These are phyloP conservation scores for Erethizon dorsatum DNA, from an alignment of 2,797 vertebrate genomes.

Conservation along the genomic window DNA sequence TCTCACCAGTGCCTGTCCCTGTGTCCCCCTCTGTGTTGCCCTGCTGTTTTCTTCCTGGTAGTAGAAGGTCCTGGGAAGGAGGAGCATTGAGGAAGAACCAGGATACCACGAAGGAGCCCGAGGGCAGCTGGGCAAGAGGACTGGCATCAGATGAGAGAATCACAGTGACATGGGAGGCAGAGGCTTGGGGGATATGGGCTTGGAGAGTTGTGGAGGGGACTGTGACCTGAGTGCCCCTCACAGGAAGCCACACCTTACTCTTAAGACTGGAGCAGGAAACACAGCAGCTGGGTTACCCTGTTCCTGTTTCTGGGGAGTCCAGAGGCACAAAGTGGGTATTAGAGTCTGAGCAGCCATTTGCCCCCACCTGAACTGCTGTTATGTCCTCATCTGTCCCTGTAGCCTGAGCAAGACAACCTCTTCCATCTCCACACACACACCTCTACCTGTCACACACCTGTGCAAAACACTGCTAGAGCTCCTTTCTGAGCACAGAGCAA, in stretches of 20 bases:
- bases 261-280: not conserved
- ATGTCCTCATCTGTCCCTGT: not conserved
- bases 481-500: not conserved
- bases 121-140: not conserved
- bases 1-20: not conserved
- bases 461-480: not conserved
- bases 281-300: too few relatives aligned
- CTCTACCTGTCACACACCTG: not conserved
- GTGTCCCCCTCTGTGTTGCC: not conserved
- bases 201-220: not conserved
- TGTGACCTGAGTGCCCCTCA: not conserved
- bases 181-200: not conserved
- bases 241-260: not conserved
- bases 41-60: not conserved
- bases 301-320: not conserved
- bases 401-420: not conserved
- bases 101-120: not conserved
- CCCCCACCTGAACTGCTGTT: too few relatives aligned
- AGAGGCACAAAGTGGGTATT: not conserved
- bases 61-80: not conserved
- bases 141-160: not conserved
- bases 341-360: not conserved
- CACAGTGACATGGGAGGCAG: not conserved
- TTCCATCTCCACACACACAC: not conserved
- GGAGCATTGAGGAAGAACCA: not conserved